phyloP scores from a whole-genome alignment of 2,888 invertebrate species.

The Elysia crispata region DNA sequence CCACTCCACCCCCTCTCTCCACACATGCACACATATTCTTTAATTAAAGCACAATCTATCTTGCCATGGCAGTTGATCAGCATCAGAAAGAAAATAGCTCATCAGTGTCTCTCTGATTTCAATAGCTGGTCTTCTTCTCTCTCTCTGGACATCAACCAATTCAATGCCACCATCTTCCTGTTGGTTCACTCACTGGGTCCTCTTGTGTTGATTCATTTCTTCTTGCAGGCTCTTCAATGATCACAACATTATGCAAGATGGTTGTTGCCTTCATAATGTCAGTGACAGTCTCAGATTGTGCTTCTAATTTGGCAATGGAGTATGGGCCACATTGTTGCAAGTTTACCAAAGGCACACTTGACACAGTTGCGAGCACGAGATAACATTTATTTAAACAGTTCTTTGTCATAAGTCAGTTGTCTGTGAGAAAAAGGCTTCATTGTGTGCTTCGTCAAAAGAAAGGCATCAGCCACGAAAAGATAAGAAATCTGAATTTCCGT shows the following conservation, averaged over 20 bases:
- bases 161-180: conserved; percentile 1
- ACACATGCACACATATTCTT: too few relatives aligned
- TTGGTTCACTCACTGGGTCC: neutral
- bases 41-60: neutral
- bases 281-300: conserved; percentile 16
- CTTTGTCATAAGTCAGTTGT: conserved; percentile 17
- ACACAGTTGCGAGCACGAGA: conserved; percentile 29
- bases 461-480: conserved; percentile 29
- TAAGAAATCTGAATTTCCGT: conserved; percentile 35
- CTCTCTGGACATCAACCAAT: conserved; percentile 9
- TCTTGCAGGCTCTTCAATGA: conserved; percentile 23
- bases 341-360: conserved; percentile 28
- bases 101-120: conserved; percentile 1
- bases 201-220: neutral
- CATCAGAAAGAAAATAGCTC: conserved; percentile 1
- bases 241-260: conserved; percentile 21
- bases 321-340: conserved; percentile 30
- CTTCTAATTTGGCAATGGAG: conserved; percentile 27
- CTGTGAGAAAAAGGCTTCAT: conserved; percentile 35
- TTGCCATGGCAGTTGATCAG: neutral
- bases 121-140: neutral
- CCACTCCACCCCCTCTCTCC: too few relatives aligned
- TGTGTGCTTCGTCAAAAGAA: conserved; percentile 3
- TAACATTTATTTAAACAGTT: conserved; percentile 26
- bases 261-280: conserved; percentile 30